Conservation (phyloP, 30 jellyfish, hydroid and myxozoan genomes). For the Nemopilema nomurai region DNA sequence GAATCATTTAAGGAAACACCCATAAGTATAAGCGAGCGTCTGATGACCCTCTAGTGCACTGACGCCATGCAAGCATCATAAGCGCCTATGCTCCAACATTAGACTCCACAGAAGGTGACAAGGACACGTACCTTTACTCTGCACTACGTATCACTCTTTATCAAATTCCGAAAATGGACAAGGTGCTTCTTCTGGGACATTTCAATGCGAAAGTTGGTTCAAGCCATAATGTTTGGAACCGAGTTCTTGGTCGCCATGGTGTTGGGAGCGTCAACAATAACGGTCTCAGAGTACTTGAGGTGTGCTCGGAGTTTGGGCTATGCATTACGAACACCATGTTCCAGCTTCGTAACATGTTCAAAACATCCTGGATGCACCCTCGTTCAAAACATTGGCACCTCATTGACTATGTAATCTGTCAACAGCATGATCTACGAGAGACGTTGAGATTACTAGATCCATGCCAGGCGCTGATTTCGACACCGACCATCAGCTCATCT, state of each 20-base stretch:
- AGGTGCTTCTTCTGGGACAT: conserved; percentile 38
- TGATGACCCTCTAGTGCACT: conserved; percentile 13
- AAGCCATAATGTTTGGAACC: background rate
- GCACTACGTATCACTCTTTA: background rate
- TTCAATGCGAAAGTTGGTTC: background rate
- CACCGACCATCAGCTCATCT: too few relatives aligned
- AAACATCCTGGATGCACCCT: too few relatives aligned
- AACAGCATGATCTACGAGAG: too few relatives aligned
- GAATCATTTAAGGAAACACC: background rate
- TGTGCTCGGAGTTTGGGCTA: too few relatives aligned
- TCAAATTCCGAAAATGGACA: background rate
- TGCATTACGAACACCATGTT: too few relatives aligned
- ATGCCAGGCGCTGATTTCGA: too few relatives aligned
- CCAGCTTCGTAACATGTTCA: too few relatives aligned
- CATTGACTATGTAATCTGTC: too few relatives aligned
- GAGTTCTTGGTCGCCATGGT: background rate
- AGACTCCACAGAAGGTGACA: conserved; percentile 3
- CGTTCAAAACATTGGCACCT: too few relatives aligned
- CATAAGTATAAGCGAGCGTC: background rate
- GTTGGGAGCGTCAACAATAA: background rate
- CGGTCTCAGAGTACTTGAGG: background rate
- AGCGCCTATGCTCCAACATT: conserved; percentile 54
- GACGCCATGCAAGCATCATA: conserved; percentile 1
- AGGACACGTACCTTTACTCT: background rate
- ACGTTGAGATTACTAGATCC: too few relatives aligned